Conservation (phyloP, 92 coral and sea anemone genomes). For the Porites lobata region DNA sequence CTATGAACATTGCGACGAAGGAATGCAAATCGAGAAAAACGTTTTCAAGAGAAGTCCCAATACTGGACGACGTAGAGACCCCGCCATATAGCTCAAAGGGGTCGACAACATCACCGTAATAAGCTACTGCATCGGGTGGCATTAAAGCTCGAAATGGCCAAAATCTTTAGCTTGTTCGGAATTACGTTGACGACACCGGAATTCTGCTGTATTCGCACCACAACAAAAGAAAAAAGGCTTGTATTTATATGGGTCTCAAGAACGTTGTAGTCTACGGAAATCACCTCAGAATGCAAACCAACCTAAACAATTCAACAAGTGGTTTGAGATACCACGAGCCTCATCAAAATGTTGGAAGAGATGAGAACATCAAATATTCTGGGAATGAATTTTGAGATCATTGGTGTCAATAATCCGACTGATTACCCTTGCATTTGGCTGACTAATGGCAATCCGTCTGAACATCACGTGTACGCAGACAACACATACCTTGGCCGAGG, state of each 20-base stretch:
- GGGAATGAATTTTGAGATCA: slow-evolving; percentile 63
- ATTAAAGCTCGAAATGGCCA: slow-evolving; percentile 67
- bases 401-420: background rate
- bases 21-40: slow-evolving; percentile 28
- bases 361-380: slow-evolving; percentile 52
- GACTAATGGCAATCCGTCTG: no score
- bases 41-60: slow-evolving; percentile 72
- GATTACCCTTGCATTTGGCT: no score
- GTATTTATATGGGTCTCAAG: slow-evolving; percentile 35
- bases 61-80: slow-evolving; percentile 36
- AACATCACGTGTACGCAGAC: no score
- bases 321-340: slow-evolving; percentile 65
- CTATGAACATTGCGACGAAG: slow-evolving; percentile 58
- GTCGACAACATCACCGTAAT: slow-evolving; percentile 19
- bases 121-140: slow-evolving; percentile 56
- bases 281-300: slow-evolving; percentile 38
- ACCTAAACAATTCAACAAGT: slow-evolving; percentile 20
- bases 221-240: background rate
- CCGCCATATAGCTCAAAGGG: slow-evolving; percentile 70
- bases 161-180: slow-evolving; percentile 51
- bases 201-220: slow-evolving; percentile 56
- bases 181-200: slow-evolving; percentile 64
- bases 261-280: slow-evolving; percentile 64
- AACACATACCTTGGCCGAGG: no score
- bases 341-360: slow-evolving; percentile 26